These are phyloP conservation scores for Andinoacara biseriatus DNA, from an alignment of 2,113 vertebrate species.

Conservation along the genomic window DNA sequence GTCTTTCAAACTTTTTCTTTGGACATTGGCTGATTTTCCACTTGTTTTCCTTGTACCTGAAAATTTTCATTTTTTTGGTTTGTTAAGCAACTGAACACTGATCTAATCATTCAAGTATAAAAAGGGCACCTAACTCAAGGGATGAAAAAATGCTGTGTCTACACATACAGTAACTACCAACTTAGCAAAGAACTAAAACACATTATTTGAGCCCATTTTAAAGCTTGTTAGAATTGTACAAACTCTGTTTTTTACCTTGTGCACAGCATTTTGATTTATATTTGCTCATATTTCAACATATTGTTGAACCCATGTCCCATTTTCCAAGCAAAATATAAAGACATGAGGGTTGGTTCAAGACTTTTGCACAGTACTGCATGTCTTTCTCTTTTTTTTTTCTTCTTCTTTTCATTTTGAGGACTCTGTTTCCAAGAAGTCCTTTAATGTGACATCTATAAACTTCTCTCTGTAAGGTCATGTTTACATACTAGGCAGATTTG, in stretches of 20 bases:
- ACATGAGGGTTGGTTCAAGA: neutral
- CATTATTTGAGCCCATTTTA: too few relatives aligned
- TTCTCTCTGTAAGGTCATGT: neutral
- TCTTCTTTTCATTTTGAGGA: neutral
- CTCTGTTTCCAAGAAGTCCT: conserved; percentile 22
- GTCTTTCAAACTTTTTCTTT: neutral
- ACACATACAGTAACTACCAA: too few relatives aligned
- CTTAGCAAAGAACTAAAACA: too few relatives aligned
- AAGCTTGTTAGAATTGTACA: neutral
- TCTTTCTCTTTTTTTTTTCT: neutral
- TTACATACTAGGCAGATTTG: neutral
- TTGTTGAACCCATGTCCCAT: too few relatives aligned
- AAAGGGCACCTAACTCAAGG: too few relatives aligned
- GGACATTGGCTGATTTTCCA: neutral
- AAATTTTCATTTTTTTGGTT: too few relatives aligned
- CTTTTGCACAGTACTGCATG: neutral
- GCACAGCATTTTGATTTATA: neutral
- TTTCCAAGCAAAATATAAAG: neutral
- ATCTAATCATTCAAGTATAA: too few relatives aligned
- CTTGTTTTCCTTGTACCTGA: too few relatives aligned
- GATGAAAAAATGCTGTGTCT: too few relatives aligned
- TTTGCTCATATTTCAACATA: neutral
- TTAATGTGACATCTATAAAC: conserved; percentile 27
- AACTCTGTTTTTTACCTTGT: neutral
- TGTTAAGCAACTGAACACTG: too few relatives aligned